These are phyloP conservation scores for Zaprionus camerounensis DNA, from an alignment of 1,140 invertebrate species.

Conservation along the genomic window DNA sequence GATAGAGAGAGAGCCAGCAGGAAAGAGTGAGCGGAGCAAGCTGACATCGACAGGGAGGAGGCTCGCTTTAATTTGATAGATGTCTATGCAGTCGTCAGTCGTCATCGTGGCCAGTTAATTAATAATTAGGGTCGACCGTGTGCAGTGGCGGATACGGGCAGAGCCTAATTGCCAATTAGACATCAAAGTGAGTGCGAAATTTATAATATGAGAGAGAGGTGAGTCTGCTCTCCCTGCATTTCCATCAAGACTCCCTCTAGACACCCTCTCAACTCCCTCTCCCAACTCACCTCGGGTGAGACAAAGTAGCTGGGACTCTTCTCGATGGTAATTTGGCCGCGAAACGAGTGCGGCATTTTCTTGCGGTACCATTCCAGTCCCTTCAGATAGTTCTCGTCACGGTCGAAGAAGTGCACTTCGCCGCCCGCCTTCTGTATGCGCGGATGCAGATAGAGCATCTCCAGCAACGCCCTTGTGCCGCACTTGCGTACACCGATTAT, in stretches of 20 bases:
- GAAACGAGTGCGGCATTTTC: conserved; percentile 96
- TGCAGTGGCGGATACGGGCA: conserved; percentile 28
- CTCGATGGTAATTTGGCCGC: conserved; percentile 97
- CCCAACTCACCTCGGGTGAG: conserved; percentile 92
- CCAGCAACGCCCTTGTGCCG: conserved; percentile 95
- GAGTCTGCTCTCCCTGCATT: not conserved
- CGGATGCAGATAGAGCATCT: conserved; percentile 97
- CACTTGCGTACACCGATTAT: conserved; percentile 98
- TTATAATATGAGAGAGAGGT: not conserved
- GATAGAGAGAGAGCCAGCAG: not conserved
- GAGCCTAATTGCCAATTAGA: conserved; percentile 75
- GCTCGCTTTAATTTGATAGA: conserved; percentile 77
- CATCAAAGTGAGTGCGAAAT: conserved; percentile 57
- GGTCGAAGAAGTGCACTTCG: conserved; percentile 97
- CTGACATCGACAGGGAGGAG: conserved; percentile 38
- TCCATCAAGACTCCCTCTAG: not conserved
- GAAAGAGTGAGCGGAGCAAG: not conserved
- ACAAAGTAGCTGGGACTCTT: conserved; percentile 99
- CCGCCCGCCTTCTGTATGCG: conserved; percentile 96
- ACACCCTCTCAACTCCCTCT: not conserved
- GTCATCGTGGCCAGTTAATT: conserved; percentile 60
- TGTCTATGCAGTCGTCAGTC: conserved; percentile 26
- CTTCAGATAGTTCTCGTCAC: conserved; percentile 94
- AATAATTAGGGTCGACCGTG: conserved; percentile 63
- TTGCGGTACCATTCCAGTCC: conserved; percentile 96